These are phyloP conservation scores for Sebastes diploproa DNA, from an alignment of 2,797 vertebrate species.

Conservation along the genomic window DNA sequence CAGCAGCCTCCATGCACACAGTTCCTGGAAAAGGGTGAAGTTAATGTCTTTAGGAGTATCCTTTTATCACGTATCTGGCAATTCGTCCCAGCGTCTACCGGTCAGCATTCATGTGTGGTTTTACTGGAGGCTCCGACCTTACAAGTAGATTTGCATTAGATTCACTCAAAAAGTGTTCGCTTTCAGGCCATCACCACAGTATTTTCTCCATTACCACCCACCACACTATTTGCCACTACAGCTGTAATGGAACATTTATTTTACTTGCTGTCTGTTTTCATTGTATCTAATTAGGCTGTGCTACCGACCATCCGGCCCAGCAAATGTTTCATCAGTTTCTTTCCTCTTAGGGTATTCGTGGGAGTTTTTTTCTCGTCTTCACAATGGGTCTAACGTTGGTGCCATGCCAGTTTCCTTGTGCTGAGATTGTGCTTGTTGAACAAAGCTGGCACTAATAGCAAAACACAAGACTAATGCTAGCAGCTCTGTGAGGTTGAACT, in stretches of 20 bases:
- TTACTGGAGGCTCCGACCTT: not conserved
- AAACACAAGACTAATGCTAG: not conserved
- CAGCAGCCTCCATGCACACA: constrained; percentile 27
- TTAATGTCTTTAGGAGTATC: constrained; percentile 10
- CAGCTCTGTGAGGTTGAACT: not conserved
- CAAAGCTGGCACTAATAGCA: not conserved
- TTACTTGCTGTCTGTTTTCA: not conserved
- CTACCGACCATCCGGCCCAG: not conserved
- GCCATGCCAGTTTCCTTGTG: not conserved
- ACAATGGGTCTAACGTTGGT: not conserved
- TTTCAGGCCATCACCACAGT: not conserved
- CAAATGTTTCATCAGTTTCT: not conserved
- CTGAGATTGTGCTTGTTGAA: not conserved
- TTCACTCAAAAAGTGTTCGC: not conserved
- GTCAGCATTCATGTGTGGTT: not conserved
- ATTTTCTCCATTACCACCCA: not conserved
- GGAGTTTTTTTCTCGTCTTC: not conserved
- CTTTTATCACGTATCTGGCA: constrained; percentile 4
- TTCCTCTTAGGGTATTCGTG: not conserved
- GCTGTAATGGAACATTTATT: constrained; percentile 9
- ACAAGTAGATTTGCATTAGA: not conserved
- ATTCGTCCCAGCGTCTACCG: not conserved
- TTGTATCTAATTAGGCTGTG: not conserved
- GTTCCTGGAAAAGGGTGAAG: constrained; percentile 35
- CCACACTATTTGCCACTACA: not conserved